These are phyloP conservation scores for Typhlichthys subterraneus DNA, from an alignment of 2,797 vertebrate genomes.

Conservation along the genomic window DNA sequence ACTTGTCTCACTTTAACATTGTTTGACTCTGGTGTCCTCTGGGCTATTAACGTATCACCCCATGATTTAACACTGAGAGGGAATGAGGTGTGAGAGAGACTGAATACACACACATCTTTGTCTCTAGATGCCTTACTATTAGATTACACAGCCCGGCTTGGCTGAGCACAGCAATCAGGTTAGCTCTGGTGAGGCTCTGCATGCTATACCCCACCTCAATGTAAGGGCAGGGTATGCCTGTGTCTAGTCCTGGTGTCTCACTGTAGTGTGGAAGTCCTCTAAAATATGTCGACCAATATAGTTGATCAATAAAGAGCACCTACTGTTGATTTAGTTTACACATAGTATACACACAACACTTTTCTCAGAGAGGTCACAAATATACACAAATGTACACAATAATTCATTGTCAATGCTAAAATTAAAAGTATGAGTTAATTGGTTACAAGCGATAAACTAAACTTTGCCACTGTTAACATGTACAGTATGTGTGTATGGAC, in stretches of 20 bases:
- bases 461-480: not conserved
- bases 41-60: slow-evolving; percentile 42
- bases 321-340: not conserved
- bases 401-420: too few relatives aligned
- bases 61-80: slow-evolving; percentile 17
- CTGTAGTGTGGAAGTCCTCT: slow-evolving; percentile 21
- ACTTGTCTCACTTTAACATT: slow-evolving; percentile 25
- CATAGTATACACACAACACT: too few relatives aligned
- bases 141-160: slow-evolving; percentile 61
- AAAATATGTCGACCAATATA: slow-evolving; percentile 8
- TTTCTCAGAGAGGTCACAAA: too few relatives aligned
- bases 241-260: not conserved
- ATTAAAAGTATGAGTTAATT: not conserved
- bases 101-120: slow-evolving; percentile 58
- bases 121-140: slow-evolving; percentile 55
- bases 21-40: slow-evolving; percentile 50
- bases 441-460: not conserved
- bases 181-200: slow-evolving; percentile 38
- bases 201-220: slow-evolving; percentile 30
- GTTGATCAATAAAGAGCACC: not conserved
- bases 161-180: slow-evolving; percentile 60
- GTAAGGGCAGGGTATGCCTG: not conserved
- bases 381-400: too few relatives aligned
- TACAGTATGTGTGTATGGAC: not conserved
- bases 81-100: slow-evolving; percentile 27